A percentile compares a stretch with the other conserved stretches of the same genome.
These are phyloP conservation scores for Paradisaea rubra DNA, from an alignment of 2,113 vertebrate species.

Conservation along the genomic window DNA sequence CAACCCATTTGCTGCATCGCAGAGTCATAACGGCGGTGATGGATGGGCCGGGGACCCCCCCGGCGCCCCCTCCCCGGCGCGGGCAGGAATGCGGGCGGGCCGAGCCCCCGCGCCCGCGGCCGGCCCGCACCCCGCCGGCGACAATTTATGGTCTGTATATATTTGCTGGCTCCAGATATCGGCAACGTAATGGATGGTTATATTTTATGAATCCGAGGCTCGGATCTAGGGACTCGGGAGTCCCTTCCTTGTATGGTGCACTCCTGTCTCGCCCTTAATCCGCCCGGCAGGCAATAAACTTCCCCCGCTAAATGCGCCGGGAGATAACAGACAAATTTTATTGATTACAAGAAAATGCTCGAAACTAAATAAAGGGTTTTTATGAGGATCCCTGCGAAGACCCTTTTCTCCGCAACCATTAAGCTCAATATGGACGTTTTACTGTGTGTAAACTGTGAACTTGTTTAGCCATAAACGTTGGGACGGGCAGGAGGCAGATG, in stretches of 20 bases:
- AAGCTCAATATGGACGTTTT: slow-evolving; percentile 6
- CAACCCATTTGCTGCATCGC: slow-evolving; percentile 53
- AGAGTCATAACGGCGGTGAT: slow-evolving; percentile 65
- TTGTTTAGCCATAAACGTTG: not conserved
- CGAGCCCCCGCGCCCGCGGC: slow-evolving; percentile 18
- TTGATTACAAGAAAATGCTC: slow-evolving; percentile 59
- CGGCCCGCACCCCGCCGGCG: slow-evolving; percentile 59
- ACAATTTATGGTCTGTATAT: slow-evolving; percentile 91
- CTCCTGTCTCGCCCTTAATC: slow-evolving; percentile 57
- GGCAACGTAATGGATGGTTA: slow-evolving; percentile 72
- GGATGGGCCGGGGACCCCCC: slow-evolving; percentile 54
- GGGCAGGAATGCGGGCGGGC: slow-evolving; percentile 60
- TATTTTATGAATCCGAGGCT: slow-evolving; percentile 74
- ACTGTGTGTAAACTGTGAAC: slow-evolving; percentile 36
- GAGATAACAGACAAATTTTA: slow-evolving; percentile 65
- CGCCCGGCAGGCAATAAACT: slow-evolving; percentile 58
- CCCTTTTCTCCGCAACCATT: not conserved
- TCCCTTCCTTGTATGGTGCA: slow-evolving; percentile 76
- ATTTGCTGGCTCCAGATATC: slow-evolving; percentile 88
- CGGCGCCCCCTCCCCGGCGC: slow-evolving; percentile 17
- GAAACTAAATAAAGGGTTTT: slow-evolving; percentile 53
- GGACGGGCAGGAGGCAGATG: not conserved
- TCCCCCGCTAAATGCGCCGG: slow-evolving; percentile 51
- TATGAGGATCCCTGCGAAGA: slow-evolving; percentile 58
- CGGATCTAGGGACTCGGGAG: slow-evolving; percentile 60